Conservation (phyloP, 1,140 invertebrate genomes). For the Gonioctena quinquepunctata region DNA sequence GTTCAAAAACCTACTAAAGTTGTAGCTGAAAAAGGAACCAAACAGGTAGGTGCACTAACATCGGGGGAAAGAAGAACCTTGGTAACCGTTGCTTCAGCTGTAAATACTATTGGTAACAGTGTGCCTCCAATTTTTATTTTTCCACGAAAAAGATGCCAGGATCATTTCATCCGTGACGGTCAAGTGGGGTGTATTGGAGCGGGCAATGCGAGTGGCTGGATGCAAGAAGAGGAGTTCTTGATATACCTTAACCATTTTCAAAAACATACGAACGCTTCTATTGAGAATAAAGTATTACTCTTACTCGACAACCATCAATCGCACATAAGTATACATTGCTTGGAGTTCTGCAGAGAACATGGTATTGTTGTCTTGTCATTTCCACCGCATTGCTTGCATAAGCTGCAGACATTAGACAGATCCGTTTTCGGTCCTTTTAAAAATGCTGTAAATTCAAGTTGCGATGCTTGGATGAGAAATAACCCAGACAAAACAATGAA, state of each 20-base stretch:
- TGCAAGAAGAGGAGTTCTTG: slow-evolving; percentile 47
- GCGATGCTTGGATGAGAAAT: slow-evolving; percentile 27
- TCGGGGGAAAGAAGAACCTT: too few relatives aligned
- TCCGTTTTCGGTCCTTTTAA: slow-evolving; percentile 51
- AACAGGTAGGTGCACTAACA: too few relatives aligned
- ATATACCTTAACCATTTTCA: slow-evolving; percentile 51
- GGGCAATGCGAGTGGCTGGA: slow-evolving; percentile 52
- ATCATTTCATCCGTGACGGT: too few relatives aligned
- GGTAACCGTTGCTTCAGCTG: too few relatives aligned
- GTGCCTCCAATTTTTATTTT: too few relatives aligned
- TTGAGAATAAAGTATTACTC: not conserved
- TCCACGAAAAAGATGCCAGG: too few relatives aligned
- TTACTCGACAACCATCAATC: not conserved
- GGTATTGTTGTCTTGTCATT: slow-evolving; percentile 38
- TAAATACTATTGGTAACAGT: too few relatives aligned
- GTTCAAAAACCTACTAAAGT: too few relatives aligned
- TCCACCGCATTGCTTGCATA: slow-evolving; percentile 41
- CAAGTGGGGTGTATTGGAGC: slow-evolving; percentile 48
- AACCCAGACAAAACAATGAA: slow-evolving; percentile 54
- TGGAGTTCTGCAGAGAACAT: slow-evolving; percentile 34
- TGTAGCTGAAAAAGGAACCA: too few relatives aligned
- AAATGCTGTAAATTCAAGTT: not conserved
- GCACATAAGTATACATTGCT: slow-evolving; percentile 35
- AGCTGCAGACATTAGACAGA: slow-evolving; percentile 48
- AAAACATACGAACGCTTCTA: slow-evolving; percentile 41